Percentiles rank a stretch among this genome's conserved stretches.
Conservation (phyloP, 2,888 invertebrate species). For the Sesia bembeciformis region DNA sequence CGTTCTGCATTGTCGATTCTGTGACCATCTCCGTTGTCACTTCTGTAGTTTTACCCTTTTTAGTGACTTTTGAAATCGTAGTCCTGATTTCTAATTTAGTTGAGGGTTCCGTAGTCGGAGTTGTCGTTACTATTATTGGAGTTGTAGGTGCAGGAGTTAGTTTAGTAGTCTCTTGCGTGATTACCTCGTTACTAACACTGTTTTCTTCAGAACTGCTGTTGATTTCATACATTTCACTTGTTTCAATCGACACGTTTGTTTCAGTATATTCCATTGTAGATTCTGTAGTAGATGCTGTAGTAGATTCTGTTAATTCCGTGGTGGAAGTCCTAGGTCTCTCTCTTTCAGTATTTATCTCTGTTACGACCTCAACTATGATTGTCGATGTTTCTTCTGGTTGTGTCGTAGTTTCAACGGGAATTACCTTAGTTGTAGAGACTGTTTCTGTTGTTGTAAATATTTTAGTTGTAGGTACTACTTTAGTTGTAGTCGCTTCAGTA, state of each 20-base stretch:
- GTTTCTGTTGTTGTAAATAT: slow-evolving; percentile 8
- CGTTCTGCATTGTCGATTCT: slow-evolving; percentile 20
- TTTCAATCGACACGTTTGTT: slow-evolving; percentile 11
- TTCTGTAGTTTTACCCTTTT: slow-evolving; percentile 11
- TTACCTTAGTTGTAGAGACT: slow-evolving; percentile 4
- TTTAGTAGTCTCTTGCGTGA: slow-evolving; percentile 24
- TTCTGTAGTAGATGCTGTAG: slow-evolving; percentile 9
- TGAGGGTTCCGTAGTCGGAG: slow-evolving; percentile 15
- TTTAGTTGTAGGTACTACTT: slow-evolving; percentile 5
- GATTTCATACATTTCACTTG: slow-evolving; percentile 15
- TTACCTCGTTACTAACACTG: slow-evolving; percentile 53
- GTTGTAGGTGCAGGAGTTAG: slow-evolving; percentile 11
- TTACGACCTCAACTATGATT: slow-evolving; percentile 36
- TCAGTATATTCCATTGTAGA: slow-evolving; percentile 17
- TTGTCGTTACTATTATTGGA: slow-evolving; percentile 17
- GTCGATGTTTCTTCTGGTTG: slow-evolving; percentile 32
- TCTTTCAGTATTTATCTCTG: slow-evolving; percentile 47
- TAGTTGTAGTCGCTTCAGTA: slow-evolving; percentile 12
- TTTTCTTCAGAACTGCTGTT: slow-evolving; percentile 41
- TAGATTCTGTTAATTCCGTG: slow-evolving; percentile 3
- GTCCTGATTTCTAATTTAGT: slow-evolving; percentile 9
- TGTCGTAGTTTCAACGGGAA: slow-evolving; percentile 17
- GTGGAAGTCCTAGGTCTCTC: slow-evolving; percentile 16
- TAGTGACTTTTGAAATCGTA: slow-evolving; percentile 2
- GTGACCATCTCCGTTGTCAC: slow-evolving; percentile 13